These are phyloP conservation scores for Egretta garzetta DNA, from an alignment of 2,113 vertebrate genomes.

Conservation along the genomic window DNA sequence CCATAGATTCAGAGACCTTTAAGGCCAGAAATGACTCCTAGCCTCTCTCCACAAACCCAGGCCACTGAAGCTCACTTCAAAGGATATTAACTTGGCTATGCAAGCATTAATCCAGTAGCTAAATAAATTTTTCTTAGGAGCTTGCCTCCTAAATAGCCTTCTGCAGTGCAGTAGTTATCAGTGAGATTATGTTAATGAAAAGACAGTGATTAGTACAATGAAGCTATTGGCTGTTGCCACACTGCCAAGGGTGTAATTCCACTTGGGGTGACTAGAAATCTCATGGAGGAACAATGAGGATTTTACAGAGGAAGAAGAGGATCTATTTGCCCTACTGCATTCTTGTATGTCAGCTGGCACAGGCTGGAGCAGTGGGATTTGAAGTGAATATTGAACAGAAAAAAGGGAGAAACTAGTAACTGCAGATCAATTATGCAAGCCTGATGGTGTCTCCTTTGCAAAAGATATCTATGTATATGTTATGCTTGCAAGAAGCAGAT, in stretches of 20 bases:
- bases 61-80: not conserved
- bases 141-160: not conserved
- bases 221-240: not conserved
- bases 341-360: not conserved
- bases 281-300: not conserved
- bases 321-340: not conserved
- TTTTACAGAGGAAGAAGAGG: not conserved
- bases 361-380: not conserved
- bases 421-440: not conserved
- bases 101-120: not conserved
- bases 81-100: not conserved
- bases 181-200: not conserved
- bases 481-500: not conserved
- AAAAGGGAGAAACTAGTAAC: not conserved
- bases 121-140: not conserved
- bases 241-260: not conserved
- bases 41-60: not conserved
- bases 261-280: not conserved
- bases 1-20: not conserved
- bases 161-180: not conserved
- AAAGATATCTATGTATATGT: not conserved
- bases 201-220: not conserved
- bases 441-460: not conserved
- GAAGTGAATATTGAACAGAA: not conserved
- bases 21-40: not conserved